phyloP scores from a whole-genome alignment of 2,888 invertebrate species.

The Brassicogethes aeneus region DNA sequence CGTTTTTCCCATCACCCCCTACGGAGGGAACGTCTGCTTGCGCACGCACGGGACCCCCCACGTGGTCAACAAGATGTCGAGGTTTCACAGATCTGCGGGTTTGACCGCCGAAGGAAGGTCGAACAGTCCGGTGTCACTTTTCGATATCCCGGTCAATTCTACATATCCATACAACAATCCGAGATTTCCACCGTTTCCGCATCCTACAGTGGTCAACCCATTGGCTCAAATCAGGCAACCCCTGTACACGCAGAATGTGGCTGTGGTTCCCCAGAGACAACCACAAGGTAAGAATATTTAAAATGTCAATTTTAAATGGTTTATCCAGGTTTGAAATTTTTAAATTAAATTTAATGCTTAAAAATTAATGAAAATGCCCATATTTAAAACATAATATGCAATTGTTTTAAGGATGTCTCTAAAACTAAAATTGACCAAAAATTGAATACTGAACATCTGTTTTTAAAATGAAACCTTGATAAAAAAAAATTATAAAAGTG shows the following conservation, averaged over 20 bases:
- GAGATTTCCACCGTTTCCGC: conserved; percentile 83
- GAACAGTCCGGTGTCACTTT: conserved; percentile 57
- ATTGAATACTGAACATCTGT: too few species aligned
- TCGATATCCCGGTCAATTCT: conserved; percentile 34
- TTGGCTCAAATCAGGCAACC: conserved; percentile 79
- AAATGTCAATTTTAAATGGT: too few species aligned
- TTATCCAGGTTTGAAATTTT: too few species aligned
- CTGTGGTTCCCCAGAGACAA: conserved; percentile 42
- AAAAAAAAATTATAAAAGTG: too few species aligned
- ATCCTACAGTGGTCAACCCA: conserved; percentile 70
- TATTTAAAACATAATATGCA: too few species aligned
- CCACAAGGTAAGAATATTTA: too few species aligned
- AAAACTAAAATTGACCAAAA: too few species aligned
- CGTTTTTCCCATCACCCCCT: conserved; percentile 93
- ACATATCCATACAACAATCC: conserved; percentile 76
- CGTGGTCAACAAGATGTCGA: conserved; percentile 87
- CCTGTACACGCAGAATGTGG: conserved; percentile 43
- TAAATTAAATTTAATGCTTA: too few species aligned
- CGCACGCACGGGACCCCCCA: conserved; percentile 91
- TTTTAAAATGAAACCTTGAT: too few species aligned
- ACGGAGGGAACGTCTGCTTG: conserved; percentile 85
- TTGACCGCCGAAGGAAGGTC: conserved; percentile 62
- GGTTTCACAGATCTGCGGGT: conserved; percentile 92
- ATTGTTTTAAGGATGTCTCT: too few species aligned
- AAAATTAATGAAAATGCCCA: too few species aligned